Base-by-base conservation (phyloP, 2,797 vertebrate species). In the Babyrousa celebensis region DNA sequence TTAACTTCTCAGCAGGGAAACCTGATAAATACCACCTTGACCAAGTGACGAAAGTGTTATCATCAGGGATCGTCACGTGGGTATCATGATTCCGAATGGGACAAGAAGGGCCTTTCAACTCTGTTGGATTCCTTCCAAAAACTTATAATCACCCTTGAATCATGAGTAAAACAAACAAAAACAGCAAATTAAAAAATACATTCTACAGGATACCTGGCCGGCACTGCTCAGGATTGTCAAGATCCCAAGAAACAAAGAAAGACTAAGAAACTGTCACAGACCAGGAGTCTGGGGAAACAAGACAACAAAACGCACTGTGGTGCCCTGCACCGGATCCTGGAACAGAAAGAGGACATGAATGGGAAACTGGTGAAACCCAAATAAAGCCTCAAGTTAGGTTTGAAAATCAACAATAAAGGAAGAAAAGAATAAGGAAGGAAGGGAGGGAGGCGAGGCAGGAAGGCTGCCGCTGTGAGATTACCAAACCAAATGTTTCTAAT, bases 311-410 rank as follows among this genome's bases (percentile, higher is more conserved):
- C 1, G 4, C 25, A 54, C 25, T 11, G 25, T 9, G 12, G 6
- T 32, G 1, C 15, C 21, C 85, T 65, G 54, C 32, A 29, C 25
- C 54, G 29, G 18, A 77, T 40, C 80, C 56, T 18, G 54, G 36
- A 21, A 25, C 18, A 62, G 27, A 23, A 54, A 11, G 3, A 58
- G 16, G 48, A 88, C 63, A 54, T 29, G 40, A 62, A 40, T 8
- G 43, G 5, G n/a, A 84, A 87, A 58, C 54, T 48, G 17, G 7
- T 79, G 40, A 94, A 71, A 94, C 52, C 48, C 91, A 84, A 95
- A 78, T 14, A 58, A 68, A 56, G 60, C 60, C n/a, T 91, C 48
- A n/a, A 91, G 36, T 75, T 54, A 75, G 18, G 78, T 96, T 95
- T 54, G 85, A 82, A 72, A 84, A 80, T 27, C 32, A 58, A 75